Percentiles rank a stretch among this genome's conserved stretches.
Conservation (phyloP, 2,113 vertebrate genomes). For the Neodontobutis hainanensis region DNA sequence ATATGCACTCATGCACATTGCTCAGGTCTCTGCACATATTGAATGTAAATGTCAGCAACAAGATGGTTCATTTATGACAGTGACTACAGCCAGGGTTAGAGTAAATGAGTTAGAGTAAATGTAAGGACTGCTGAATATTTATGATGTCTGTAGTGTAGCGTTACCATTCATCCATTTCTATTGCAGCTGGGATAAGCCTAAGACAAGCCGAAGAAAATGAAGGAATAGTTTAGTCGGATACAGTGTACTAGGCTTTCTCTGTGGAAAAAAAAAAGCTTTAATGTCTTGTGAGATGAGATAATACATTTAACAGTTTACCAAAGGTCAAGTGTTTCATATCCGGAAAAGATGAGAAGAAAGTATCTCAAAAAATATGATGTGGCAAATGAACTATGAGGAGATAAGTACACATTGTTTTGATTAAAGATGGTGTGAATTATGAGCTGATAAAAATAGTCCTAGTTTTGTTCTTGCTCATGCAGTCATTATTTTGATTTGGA, state of each 20-base stretch:
- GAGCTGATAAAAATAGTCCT: conserved; percentile 18
- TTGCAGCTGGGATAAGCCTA: too few species aligned
- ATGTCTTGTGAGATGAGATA: conserved; percentile 7
- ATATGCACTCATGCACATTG: conserved; percentile 21
- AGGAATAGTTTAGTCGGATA: too few species aligned
- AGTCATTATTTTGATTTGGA: background rate
- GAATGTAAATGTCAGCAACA: background rate
- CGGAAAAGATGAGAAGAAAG: background rate
- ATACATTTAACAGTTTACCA: background rate
- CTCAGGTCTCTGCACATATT: background rate
- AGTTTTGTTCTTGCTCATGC: conserved; percentile 10
- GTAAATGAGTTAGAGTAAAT: background rate
- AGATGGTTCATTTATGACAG: background rate
- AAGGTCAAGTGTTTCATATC: conserved; percentile 16
- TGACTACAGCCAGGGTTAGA: background rate
- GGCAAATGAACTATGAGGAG: conserved; percentile 1
- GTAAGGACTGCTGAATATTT: background rate
- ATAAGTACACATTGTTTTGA: conserved; percentile 25
- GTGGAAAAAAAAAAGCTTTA: conserved; percentile 5
- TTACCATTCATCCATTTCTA: too few species aligned
- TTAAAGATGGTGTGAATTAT: conserved; percentile 2
- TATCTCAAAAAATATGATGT: background rate
- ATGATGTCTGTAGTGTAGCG: too few species aligned
- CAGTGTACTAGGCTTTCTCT: background rate
- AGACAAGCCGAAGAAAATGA: too few species aligned